Conservation (phyloP, 2,113 vertebrate species). For the Sinocyclocheilus anophthalmus region DNA sequence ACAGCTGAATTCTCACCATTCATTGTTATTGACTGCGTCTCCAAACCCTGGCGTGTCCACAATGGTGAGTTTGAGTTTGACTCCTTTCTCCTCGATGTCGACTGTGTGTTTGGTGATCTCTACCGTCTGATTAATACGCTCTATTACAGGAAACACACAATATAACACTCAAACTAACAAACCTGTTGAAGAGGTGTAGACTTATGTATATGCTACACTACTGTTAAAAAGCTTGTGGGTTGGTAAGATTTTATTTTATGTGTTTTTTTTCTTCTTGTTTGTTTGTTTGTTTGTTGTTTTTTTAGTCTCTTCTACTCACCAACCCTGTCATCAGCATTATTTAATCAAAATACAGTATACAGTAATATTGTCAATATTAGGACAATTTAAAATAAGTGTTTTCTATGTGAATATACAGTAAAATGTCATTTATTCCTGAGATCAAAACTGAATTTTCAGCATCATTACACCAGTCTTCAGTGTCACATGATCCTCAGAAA, state of each 20-base stretch:
- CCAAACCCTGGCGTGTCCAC: conserved; percentile 97
- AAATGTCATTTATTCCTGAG: not conserved
- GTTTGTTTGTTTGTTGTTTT: not conserved
- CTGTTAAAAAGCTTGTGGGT: no score
- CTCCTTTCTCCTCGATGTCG: conserved; percentile 98
- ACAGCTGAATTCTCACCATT: conserved; percentile 82
- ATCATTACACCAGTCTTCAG: not conserved
- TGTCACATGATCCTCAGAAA: not conserved
- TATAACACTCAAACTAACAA: not conserved
- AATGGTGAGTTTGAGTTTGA: conserved; percentile 97
- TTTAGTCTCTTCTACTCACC: not conserved
- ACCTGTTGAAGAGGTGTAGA: not conserved
- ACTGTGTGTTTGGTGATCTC: conserved; percentile 98
- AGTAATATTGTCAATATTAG: not conserved
- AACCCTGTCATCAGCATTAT: not conserved
- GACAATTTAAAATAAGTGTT: not conserved
- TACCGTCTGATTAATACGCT: conserved; percentile 95
- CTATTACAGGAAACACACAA: conserved; percentile 66
- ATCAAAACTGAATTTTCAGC: not conserved
- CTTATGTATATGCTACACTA: no score
- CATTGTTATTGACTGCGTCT: conserved; percentile 96
- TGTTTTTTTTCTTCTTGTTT: no score
- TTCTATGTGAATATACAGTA: not conserved
- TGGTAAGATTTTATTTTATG: no score
- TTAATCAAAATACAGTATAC: no score